phyloP scores from a whole-genome alignment of 2,888 invertebrate genomes.

The Tachystola acroxantha region DNA sequence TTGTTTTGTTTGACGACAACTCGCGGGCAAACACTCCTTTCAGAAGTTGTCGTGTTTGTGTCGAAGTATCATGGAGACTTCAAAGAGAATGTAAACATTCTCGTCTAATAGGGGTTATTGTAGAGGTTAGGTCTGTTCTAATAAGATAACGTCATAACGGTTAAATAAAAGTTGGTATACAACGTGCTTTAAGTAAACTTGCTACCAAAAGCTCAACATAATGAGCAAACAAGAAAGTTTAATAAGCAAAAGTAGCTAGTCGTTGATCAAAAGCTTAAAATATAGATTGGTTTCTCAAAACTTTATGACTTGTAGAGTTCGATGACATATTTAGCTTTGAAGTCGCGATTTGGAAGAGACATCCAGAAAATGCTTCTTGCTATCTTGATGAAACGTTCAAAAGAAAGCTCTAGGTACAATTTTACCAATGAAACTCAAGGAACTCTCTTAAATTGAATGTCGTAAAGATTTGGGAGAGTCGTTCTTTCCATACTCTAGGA shows the following conservation, averaged over 20 bases:
- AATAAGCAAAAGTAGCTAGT: constrained; percentile 7
- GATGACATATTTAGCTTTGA: constrained; percentile 9
- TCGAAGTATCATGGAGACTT: constrained; percentile 39
- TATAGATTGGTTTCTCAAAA: constrained; percentile 7
- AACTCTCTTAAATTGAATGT: constrained; percentile 14
- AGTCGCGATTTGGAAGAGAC: neutral
- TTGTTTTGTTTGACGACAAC: constrained; percentile 66
- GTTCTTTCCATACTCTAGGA: too few species aligned
- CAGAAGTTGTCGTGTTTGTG: constrained; percentile 56
- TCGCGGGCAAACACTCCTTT: constrained; percentile 56
- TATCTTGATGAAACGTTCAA: neutral
- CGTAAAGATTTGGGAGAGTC: too few species aligned
- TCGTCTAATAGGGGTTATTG: constrained; percentile 25
- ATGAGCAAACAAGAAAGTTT: constrained; percentile 6
- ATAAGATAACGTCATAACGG: constrained; percentile 1
- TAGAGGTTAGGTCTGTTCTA: constrained; percentile 9
- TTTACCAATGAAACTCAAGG: constrained; percentile 16
- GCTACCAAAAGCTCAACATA: neutral
- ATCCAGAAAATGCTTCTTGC: neutral
- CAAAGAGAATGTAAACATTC: constrained; percentile 20
- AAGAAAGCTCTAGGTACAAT: neutral
- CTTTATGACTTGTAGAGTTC: neutral
- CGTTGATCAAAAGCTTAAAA: constrained; percentile 2
- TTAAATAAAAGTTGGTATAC: neutral
- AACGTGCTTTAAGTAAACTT: neutral